Evolutionary conservation across 2,888 invertebrate species (phyloP).

Genomic region (Tenthredo scrophulariae): DNA sequence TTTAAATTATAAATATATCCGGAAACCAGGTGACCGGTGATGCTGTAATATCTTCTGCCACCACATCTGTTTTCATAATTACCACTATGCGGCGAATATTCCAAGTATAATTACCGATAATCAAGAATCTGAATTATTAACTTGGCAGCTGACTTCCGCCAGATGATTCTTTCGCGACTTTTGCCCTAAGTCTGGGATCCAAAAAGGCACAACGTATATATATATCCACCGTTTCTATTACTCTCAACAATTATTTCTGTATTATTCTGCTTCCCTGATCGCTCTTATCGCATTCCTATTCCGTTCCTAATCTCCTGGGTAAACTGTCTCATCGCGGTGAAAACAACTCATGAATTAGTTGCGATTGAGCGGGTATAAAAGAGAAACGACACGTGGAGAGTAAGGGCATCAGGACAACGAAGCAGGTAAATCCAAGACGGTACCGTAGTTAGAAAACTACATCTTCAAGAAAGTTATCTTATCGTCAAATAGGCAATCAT

Average conservation of each 20-base stretch:
- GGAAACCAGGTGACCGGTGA: constrained; percentile 33
- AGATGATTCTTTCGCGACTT: neutral
- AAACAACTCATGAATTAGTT: constrained; percentile 43
- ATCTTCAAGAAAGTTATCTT: constrained; percentile 32
- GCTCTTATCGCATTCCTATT: constrained; percentile 45
- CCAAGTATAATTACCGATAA: constrained; percentile 10
- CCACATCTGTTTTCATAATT: constrained; percentile 8
- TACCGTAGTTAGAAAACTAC: neutral
- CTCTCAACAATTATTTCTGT: neutral
- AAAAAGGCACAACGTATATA: neutral
- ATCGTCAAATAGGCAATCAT: constrained; percentile 39
- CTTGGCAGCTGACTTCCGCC: constrained; percentile 4
- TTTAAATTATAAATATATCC: constrained; percentile 15
- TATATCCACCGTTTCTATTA: neutral
- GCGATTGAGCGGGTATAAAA: constrained; percentile 48
- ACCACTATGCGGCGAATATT: constrained; percentile 21
- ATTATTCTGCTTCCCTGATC: constrained; percentile 24
- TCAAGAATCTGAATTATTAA: constrained; percentile 13
- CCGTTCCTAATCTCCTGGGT: constrained; percentile 51
- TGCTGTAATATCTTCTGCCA: neutral
- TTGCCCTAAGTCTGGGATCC: neutral
- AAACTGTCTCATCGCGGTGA: constrained; percentile 7
- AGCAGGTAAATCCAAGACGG: constrained; percentile 14
- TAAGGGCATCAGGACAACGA: constrained; percentile 20
- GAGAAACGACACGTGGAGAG: constrained; percentile 43